Percentiles rank a stretch among this genome's conserved stretches.
phyloP scores from a whole-genome alignment of 1,140 invertebrate genomes.

The Cherax destructor region DNA sequence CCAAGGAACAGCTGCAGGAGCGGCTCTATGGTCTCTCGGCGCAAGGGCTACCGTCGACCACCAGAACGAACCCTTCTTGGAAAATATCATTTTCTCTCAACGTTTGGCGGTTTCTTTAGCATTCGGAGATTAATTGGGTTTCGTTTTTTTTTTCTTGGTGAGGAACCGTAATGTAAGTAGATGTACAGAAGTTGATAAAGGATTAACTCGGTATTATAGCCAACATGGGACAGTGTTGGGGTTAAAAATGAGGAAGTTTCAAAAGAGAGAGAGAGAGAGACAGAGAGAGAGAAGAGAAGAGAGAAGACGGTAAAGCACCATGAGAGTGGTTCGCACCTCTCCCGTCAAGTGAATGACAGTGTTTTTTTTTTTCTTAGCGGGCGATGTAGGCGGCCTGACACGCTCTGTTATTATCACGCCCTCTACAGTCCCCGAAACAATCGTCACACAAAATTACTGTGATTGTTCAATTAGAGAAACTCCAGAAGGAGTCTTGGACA shows the following conservation, averaged over 20 bases:
- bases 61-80: conserved; percentile 24
- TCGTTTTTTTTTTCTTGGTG: conserved; percentile 24
- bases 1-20: background rate
- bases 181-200: conserved; percentile 47
- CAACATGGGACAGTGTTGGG: background rate
- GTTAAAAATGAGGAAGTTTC: too few species aligned
- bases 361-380: background rate
- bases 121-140: conserved; percentile 49
- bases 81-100: background rate
- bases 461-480: conserved; percentile 64
- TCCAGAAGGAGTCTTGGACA: conserved; percentile 20
- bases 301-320: background rate
- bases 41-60: background rate
- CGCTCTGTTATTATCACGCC: conserved; percentile 57
- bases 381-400: background rate
- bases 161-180: conserved; percentile 42
- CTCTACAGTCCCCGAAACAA: conserved; percentile 54
- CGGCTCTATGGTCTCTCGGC: background rate
- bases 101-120: conserved; percentile 11
- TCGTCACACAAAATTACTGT: conserved; percentile 60
- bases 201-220: conserved; percentile 31
- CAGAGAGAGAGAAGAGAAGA: too few species aligned
- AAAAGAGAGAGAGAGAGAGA: too few species aligned
- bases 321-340: background rate
- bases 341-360: background rate